phyloP scores from a whole-genome alignment of 2,113 vertebrate species.

The Zootoca vivipara region DNA sequence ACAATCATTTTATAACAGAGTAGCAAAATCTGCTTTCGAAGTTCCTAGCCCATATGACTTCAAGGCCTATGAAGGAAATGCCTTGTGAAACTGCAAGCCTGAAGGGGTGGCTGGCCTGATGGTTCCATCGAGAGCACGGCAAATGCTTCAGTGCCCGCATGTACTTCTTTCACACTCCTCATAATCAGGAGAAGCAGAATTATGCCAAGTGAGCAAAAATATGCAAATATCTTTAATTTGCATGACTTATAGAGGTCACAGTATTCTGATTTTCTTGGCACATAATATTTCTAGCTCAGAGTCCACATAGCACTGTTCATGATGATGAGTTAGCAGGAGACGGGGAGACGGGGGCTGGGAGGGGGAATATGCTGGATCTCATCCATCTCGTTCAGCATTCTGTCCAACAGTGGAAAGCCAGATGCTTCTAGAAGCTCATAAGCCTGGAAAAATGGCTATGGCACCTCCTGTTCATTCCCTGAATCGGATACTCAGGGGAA shows the following conservation, averaged over 20 bases:
- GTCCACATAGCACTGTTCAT: not conserved
- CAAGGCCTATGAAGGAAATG: not conserved
- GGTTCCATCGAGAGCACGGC: not conserved
- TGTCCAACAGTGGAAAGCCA: not conserved
- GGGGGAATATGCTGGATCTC: not conserved
- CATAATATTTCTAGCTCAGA: not conserved
- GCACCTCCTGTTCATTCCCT: not conserved
- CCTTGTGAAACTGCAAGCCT: not conserved
- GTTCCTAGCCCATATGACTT: not conserved
- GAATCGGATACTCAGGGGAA: not conserved
- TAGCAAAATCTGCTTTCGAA: not conserved
- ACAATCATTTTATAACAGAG: not conserved
- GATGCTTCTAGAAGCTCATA: not conserved
- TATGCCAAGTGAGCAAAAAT: not conserved
- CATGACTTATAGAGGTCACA: not conserved
- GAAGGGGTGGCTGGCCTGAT: not conserved
- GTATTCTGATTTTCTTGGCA: not conserved
- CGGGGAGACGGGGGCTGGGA: not conserved
- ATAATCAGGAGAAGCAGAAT: not conserved
- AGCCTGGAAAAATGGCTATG: not conserved
- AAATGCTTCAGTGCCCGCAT: not conserved
- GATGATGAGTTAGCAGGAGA: not conserved
- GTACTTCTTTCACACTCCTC: not conserved
- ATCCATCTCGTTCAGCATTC: not conserved
- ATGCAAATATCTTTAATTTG: not conserved